Percentiles rank a stretch among this genome's conserved stretches.
These are phyloP conservation scores for Oncorhynchus nerka DNA, from an alignment of 2,113 vertebrate species.

Conservation along the genomic window DNA sequence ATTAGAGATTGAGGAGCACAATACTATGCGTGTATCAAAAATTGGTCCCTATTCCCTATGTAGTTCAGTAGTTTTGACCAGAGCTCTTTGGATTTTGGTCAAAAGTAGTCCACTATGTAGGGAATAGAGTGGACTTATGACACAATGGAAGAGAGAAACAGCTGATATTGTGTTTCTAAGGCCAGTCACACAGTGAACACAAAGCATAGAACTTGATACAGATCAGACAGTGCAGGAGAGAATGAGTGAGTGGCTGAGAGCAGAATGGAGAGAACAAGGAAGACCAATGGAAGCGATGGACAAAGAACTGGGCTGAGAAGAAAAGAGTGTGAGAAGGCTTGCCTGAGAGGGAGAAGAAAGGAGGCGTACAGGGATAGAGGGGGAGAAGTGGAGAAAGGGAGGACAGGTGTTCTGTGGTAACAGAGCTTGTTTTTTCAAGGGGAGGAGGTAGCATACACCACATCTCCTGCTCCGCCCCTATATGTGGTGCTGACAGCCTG, in stretches of 20 bases:
- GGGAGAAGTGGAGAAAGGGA: background rate
- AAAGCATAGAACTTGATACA: background rate
- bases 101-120: too few relatives aligned
- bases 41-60: too few relatives aligned
- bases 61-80: too few relatives aligned
- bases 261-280: background rate
- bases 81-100: too few relatives aligned
- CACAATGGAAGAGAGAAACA: background rate
- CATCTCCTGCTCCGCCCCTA: slow-evolving; percentile 21
- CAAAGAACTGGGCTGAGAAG: background rate
- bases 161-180: background rate
- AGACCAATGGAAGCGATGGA: background rate
- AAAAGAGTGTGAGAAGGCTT: background rate
- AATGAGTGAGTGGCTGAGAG: slow-evolving; percentile 12
- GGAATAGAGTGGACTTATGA: background rate
- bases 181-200: background rate
- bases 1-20: slow-evolving; percentile 21
- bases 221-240: slow-evolving; percentile 9
- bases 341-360: background rate
- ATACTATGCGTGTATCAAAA: background rate
- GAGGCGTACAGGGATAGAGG: background rate
- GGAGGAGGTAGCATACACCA: slow-evolving; percentile 43
- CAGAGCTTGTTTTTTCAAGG: slow-evolving; percentile 62
- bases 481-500: slow-evolving; percentile 27
- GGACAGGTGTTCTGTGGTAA: slow-evolving; percentile 55